Percentiles rank a stretch among this genome's conserved stretches.
Conservation (phyloP, 2,888 invertebrate genomes). For the Augochlorella aurata region DNA sequence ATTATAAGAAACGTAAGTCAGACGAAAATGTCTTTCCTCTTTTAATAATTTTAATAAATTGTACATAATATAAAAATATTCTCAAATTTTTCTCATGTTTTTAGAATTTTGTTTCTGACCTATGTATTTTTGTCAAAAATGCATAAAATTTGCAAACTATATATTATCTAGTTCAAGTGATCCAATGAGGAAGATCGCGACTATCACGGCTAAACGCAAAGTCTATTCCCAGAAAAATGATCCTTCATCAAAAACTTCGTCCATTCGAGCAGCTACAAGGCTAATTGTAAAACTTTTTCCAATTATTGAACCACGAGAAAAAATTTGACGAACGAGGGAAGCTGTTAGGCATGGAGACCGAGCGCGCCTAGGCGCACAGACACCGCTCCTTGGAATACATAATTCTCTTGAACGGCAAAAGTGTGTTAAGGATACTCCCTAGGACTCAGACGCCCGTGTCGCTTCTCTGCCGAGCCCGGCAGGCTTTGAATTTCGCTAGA, state of each 20-base stretch:
- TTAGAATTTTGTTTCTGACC: too few species aligned
- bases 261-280: background rate
- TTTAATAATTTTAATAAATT: too few species aligned
- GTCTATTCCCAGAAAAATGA: background rate
- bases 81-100: too few species aligned
- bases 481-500: slow-evolving; percentile 13
- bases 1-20: too few species aligned
- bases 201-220: too few species aligned
- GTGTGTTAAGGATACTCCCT: slow-evolving; percentile 12
- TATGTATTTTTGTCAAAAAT: too few species aligned
- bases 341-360: background rate
- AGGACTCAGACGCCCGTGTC: background rate
- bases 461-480: background rate
- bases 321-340: background rate
- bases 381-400: background rate
- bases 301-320: background rate
- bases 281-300: background rate
- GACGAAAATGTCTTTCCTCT: too few species aligned
- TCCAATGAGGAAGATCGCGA: too few species aligned
- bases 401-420: background rate
- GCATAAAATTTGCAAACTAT: too few species aligned
- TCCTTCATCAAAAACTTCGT: background rate
- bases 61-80: too few species aligned
- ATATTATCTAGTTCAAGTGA: too few species aligned
- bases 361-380: background rate